Base-by-base conservation (phyloP, 2,888 invertebrate species). In the Sycophila texana region DNA sequence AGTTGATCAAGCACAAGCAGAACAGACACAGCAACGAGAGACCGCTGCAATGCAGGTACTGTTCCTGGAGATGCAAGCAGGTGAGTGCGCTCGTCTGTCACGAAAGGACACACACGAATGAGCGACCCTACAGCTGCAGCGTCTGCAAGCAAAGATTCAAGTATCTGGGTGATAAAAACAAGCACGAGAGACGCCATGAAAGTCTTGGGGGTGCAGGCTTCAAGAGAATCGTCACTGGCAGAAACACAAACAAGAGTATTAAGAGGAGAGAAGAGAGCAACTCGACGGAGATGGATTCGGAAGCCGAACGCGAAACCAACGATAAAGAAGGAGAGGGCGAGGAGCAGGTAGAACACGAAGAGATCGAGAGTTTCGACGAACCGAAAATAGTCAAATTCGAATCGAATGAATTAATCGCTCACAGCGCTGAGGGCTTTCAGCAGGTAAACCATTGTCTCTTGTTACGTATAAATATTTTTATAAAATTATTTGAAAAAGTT, bases 71-170 rank as follows among this genome's bases (percentile, higher is more conserved):
- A 39, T 90, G 90, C 73, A 90, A 90, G 68, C 90, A 90, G 83
- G 90, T 90, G 5, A 90, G 90, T 58, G 90, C 90, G 0, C 85
- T 90, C 4, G 90, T 90, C n/a, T 90, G 90, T 26, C 90, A 90
- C 58, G 90, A 90, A 78, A 87, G 90, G 65, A 90, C 90, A 0
- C 90, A 90, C 75, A 90, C 90, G 1, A 90, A 90, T 67, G 90
- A 90, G 73, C 84, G 90, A 12, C 90, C 90, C 0, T 90, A 90
- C 77, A 85, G 88, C 12, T 90, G 90, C 72, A 88, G 87, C 7
- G 90, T 90, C 1, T 90, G 90, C 60, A 84, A 87, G 47, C 90
- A 90, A 77, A 84, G 88, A 20, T 90, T 90, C 74, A 90, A 90
- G 73, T 90, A 90, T 74, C 85, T 90, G 12, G 90, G 90, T 0